These are phyloP conservation scores for Oryzias javanicus DNA, from an alignment of 2,113 vertebrate species.

Conservation along the genomic window DNA sequence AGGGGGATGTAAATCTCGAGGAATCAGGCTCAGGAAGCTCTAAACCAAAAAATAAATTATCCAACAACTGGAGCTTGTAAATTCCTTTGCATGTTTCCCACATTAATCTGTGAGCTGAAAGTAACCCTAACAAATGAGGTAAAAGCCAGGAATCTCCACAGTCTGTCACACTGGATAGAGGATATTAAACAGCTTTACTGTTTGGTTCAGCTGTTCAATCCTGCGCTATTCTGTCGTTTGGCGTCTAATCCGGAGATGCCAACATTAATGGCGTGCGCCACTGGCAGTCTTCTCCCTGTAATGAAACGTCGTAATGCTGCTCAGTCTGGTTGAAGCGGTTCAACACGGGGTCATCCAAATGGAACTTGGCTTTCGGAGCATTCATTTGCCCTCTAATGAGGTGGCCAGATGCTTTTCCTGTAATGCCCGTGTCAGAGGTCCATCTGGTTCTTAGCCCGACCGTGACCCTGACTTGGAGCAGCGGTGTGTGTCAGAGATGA, in stretches of 20 bases:
- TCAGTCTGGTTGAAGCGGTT: conserved; percentile 17
- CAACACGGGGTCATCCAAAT: conserved; percentile 23
- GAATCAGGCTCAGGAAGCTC: too few relatives aligned
- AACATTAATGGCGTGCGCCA: neutral
- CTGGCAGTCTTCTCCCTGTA: neutral
- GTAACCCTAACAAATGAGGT: neutral
- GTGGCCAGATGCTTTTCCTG: conserved; percentile 49
- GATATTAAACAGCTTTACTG: conserved; percentile 1
- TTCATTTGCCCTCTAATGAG: conserved; percentile 29
- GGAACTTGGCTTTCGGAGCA: conserved; percentile 37
- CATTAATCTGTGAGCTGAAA: neutral
- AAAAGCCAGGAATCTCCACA: conserved; percentile 6
- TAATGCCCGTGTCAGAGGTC: conserved; percentile 44
- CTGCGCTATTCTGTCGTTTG: neutral
- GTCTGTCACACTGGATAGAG: conserved; percentile 1
- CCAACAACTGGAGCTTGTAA: too few relatives aligned
- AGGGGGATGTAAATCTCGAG: too few relatives aligned
- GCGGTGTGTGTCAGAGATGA: conserved; percentile 21
- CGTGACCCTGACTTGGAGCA: conserved; percentile 33
- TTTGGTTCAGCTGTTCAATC: conserved; percentile 5
- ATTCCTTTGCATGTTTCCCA: neutral
- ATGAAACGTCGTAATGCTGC: conserved; percentile 3
- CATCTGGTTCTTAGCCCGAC: conserved; percentile 52
- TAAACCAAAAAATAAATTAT: too few relatives aligned
- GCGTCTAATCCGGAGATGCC: conserved; percentile 6